Base-by-base conservation (phyloP, 2,888 invertebrate species). In the Stomorhina lunata region DNA sequence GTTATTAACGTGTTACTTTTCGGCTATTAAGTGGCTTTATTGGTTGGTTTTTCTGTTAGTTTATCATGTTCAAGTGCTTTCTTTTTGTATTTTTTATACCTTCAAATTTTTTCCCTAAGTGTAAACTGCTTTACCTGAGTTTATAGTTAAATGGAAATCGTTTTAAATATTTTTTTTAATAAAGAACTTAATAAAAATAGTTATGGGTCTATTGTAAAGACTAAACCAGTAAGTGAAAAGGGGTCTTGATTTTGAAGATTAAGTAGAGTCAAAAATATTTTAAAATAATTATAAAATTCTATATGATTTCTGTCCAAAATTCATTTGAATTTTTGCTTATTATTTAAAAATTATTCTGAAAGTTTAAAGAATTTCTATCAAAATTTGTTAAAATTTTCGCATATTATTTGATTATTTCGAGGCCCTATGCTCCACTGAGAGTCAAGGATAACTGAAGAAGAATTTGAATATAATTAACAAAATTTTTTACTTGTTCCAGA, bases 121-220 rank as follows among this genome's bases (percentile, higher is more conserved):
- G 84, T 84, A 85, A 85, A 85, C 84, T 85, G 85, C 69, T 63
- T 73, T 71, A 57, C 79, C 82, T 80, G 72, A 57, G 17, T 17
- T 12, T 12, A 55, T 34, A n/a, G 1, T 43, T 37, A 15, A 48
- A 61, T 34, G 22, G 4, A 50, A 45, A 61, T 45, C 22, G 1
- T 40, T 15, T 37, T 29, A 25, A n/a, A 12, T 43, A 45, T 1
- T 27, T 65, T 27, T 17, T 4, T 34, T 15, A 61, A 68, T n/a
- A n/a, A 55, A 7, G 9, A 68, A 68, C 17, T 37, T 34, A 76
- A 9, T 32, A 43, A 65, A 85, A 86, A 79, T 29, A n/a, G 72
- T 84, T 69, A 55, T 78, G 84, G 84, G 89, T 85, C 88, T 88
- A 88, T 88, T 81, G 85, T 76, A 73, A 66, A 63, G 69, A 77